Conservation (phyloP, 2,797 vertebrate species). For the Catostomus latipinnis region DNA sequence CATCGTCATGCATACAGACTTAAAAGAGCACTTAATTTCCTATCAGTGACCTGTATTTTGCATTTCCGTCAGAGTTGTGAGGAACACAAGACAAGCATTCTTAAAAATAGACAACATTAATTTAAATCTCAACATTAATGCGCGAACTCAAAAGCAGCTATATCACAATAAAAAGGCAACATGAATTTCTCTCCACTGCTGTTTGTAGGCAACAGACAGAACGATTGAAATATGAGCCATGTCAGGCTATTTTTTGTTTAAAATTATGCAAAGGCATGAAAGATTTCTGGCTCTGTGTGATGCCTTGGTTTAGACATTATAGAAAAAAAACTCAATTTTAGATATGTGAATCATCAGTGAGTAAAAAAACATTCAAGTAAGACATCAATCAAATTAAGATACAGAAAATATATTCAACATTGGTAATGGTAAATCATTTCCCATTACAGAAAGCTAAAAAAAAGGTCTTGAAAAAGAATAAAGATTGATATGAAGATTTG, state of each 20-base stretch:
- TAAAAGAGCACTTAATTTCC: slow-evolving; percentile 53
- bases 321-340: background rate
- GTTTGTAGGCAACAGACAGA: background rate
- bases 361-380: slow-evolving; percentile 17
- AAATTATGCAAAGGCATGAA: no score
- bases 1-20: slow-evolving; percentile 74
- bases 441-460: background rate
- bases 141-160: background rate
- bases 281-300: background rate
- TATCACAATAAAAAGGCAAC: background rate
- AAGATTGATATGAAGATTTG: slow-evolving; percentile 1
- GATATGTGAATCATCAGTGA: background rate
- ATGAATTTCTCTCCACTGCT: background rate
- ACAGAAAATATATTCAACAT: background rate
- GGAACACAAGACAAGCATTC: background rate
- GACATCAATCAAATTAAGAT: background rate
- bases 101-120: slow-evolving; percentile 3
- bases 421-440: background rate
- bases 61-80: background rate
- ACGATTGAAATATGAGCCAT: background rate
- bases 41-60: slow-evolving; percentile 57
- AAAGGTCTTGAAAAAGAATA: background rate
- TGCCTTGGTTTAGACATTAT: background rate
- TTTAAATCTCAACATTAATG: background rate
- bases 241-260: no score